Base-by-base conservation (phyloP, 2,888 invertebrate genomes). In the Dynastes grantii region DNA sequence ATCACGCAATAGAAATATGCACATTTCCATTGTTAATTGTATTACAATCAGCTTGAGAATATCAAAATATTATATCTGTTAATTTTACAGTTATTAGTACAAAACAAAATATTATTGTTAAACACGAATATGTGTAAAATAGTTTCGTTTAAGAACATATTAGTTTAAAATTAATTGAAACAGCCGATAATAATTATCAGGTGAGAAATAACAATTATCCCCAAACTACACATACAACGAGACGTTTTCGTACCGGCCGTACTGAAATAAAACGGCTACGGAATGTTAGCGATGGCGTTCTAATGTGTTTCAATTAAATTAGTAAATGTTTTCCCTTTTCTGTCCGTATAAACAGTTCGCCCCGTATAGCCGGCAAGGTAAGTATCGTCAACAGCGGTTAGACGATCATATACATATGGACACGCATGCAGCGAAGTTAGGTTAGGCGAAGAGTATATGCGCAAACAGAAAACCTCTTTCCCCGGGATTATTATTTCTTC, bases 301-400 rank as follows among this genome's bases (percentile, higher is more conserved):
- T 85, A 85, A 84, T 84, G 85, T 83, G 83, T 85, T 85, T 85
- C 85, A 76, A 85, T 86, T 85, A 86, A 87, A 86, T 87, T 86
- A 86, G 86, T 84, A 85, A 85, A 84, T 85, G 84, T 82, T 79
- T 80, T 80, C 81, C 77, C 71, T 83, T 83, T 82, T 85, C 55
- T 2, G 55, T 84, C 81, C 83, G 84, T 85, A 85, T 86, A 86
- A 85, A 85, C 86, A 86, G 85, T 86, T 86, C 85, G 84, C 22
- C 49, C 63, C 1, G 29, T 64, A 37, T 65, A 76, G 67, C 67
- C 55, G 45, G 40, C 40, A 58, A 71, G 58, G 71, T 53, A 53
- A 2, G 32, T 45, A 45, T 8, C 45, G 6, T 8, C 11, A 45
- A 16, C 27, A 8, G 55, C 55, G 22, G 45, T 58, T 58, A 73